Evolutionary conservation across 2,888 invertebrate species (phyloP).

Genomic region (Synergus umbraculus): DNA sequence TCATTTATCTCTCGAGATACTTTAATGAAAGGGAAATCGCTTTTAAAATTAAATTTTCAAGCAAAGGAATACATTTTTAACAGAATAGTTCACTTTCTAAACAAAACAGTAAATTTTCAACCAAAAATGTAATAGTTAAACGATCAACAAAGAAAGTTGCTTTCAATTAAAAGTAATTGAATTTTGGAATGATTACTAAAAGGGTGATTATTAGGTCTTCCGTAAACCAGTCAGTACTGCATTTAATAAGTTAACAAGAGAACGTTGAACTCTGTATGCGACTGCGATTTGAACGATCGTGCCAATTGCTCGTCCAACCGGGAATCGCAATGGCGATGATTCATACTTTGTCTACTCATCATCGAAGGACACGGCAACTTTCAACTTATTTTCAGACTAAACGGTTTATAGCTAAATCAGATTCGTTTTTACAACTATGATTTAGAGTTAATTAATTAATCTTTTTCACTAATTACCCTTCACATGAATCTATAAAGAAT

Average conservation of each 20-base stretch:
- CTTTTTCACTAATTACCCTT: no score
- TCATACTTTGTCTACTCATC: conserved; percentile 33
- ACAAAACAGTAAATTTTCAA: neutral
- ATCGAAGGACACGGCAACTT: conserved; percentile 21
- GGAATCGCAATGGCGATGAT: conserved; percentile 40
- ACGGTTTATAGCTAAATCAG: neutral
- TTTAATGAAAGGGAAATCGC: neutral
- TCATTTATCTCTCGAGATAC: neutral
- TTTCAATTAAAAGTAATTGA: no score
- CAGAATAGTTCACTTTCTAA: neutral
- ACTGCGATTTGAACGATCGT: conserved; percentile 28
- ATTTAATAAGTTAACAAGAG: conserved; percentile 53
- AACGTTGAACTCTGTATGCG: conserved; percentile 51
- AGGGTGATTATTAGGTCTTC: neutral
- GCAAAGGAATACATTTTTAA: neutral
- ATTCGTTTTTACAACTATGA: neutral
- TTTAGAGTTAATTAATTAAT: neutral
- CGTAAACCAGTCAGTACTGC: conserved; percentile 25
- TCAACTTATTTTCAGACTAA: neutral
- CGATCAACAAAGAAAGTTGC: neutral
- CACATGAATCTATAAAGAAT: no score
- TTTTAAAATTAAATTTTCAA: neutral
- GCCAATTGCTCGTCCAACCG: conserved; percentile 29
- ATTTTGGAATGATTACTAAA: neutral
- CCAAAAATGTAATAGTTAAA: no score